These are phyloP conservation scores for Syngnathus acus DNA, from an alignment of 2,797 vertebrate species.

Conservation along the genomic window DNA sequence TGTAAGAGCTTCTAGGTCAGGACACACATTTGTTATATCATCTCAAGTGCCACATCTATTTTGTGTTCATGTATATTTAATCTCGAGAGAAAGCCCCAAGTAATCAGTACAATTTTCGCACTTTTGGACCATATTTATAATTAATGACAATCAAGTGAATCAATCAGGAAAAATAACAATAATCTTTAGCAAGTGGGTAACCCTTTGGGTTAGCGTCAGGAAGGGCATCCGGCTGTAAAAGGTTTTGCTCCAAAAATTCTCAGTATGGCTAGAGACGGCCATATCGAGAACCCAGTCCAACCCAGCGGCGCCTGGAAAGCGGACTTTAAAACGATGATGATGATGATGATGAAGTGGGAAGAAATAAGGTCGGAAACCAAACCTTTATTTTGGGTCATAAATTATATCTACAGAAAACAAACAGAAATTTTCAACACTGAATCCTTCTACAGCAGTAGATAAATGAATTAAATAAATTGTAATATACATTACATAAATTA, in stretches of 20 bases:
- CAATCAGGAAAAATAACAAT: not conserved
- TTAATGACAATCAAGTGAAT: not conserved
- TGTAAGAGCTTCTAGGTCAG: not conserved
- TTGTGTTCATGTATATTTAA: no score
- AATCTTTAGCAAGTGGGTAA: not conserved
- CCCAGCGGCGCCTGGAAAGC: no score
- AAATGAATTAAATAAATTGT: not conserved
- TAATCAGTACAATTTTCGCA: not conserved
- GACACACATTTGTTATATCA: not conserved
- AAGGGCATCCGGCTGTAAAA: no score
- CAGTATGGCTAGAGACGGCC: no score
- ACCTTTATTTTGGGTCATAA: no score
- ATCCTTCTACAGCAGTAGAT: not conserved
- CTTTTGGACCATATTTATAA: not conserved
- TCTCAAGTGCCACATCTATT: not conserved
- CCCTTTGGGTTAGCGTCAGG: no score
- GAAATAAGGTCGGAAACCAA: not conserved
- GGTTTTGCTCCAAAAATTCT: no score
- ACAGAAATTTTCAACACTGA: no score
- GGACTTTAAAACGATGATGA: no score
- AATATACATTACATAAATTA: not conserved
- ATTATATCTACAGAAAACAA: no score
- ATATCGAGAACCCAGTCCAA: no score
- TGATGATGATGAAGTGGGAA: no score
- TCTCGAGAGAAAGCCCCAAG: not conserved